These are phyloP conservation scores for Octodon degus DNA, from an alignment of 2,113 vertebrate species.

Conservation along the genomic window DNA sequence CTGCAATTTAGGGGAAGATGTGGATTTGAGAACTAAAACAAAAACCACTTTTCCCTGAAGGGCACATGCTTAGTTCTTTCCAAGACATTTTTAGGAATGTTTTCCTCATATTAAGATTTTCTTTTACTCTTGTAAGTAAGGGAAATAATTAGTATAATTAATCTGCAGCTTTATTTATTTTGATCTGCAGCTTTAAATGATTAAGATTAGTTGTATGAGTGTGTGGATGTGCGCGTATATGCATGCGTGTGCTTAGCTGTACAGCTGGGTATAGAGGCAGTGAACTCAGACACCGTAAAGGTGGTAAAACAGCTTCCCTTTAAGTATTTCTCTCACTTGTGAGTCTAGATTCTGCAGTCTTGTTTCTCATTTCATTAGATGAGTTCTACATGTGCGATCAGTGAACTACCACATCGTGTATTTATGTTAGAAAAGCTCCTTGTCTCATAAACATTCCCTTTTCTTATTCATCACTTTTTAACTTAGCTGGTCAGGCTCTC, in stretches of 20 bases:
- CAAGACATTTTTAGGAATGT: background rate
- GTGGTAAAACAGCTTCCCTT: background rate
- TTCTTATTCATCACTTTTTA: background rate
- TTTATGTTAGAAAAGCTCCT: slow-evolving; percentile 25
- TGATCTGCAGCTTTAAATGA: background rate
- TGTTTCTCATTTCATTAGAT: background rate
- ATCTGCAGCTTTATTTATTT: background rate
- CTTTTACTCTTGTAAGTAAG: background rate
- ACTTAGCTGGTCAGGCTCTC: background rate
- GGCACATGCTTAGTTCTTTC: background rate
- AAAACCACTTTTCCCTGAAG: background rate
- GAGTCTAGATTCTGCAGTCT: background rate
- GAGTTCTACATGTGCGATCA: background rate
- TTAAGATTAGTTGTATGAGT: background rate
- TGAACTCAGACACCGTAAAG: background rate
- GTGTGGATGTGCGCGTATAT: background rate
- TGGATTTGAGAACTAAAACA: background rate
- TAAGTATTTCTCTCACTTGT: background rate
- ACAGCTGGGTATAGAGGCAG: background rate
- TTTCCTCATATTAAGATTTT: background rate
- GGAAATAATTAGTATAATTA: background rate
- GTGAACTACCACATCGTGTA: background rate
- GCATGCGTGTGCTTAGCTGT: background rate
- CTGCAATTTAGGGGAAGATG: background rate
- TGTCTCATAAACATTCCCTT: slow-evolving; percentile 33